A percentile compares a stretch with the other conserved stretches of the same genome.
These are phyloP conservation scores for Umimayanthus kanabou DNA, from an alignment of 92 coral and sea anemone species.

Conservation along the genomic window DNA sequence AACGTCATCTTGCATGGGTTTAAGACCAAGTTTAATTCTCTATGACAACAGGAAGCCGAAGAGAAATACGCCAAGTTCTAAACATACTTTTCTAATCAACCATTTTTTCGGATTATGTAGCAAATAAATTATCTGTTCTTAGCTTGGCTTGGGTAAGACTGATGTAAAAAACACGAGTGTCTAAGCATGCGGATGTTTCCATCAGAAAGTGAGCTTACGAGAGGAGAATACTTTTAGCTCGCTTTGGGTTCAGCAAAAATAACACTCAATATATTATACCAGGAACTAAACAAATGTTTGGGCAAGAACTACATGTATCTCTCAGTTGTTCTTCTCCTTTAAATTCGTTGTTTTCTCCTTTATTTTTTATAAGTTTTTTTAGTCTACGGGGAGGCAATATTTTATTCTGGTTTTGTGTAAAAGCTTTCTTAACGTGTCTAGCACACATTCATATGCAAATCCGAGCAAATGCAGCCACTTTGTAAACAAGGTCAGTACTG, in stretches of 20 bases:
- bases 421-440: neutral
- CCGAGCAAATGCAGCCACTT: neutral
- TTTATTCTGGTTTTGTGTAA: neutral
- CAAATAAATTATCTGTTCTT: too few relatives aligned
- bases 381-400: neutral
- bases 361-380: too few relatives aligned
- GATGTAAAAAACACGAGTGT: too few relatives aligned
- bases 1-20: neutral
- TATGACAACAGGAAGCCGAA: neutral
- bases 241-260: neutral
- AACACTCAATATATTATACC: neutral
- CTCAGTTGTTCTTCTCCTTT: neutral
- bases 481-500: constrained; percentile 8
- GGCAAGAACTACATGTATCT: neutral
- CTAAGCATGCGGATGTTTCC: too few relatives aligned
- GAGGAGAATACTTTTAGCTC: neutral
- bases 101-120: too few relatives aligned
- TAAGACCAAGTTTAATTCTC: neutral
- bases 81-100: too few relatives aligned
- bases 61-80: too few relatives aligned
- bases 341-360: too few relatives aligned
- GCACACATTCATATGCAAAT: constrained; percentile 31
- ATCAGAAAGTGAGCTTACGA: too few relatives aligned
- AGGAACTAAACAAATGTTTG: too few relatives aligned
- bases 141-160: too few relatives aligned